A percentile compares a stretch with the other conserved stretches of the same genome.
Conservation (phyloP, 2,888 invertebrate species). For the Rhingia campestris region DNA sequence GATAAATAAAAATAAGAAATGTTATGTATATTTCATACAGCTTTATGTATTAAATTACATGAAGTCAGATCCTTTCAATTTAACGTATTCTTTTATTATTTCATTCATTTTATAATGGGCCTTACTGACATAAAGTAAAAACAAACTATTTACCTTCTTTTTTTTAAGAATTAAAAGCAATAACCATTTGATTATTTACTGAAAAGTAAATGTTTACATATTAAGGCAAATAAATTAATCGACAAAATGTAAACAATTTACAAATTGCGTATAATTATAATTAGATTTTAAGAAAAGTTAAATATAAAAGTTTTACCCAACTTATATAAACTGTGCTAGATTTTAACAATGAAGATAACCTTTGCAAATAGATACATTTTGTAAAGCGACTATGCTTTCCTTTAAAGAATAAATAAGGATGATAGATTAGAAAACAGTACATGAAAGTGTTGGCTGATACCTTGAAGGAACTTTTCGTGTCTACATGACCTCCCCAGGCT, state of each 20-base stretch:
- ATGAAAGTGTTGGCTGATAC: constrained; percentile 70
- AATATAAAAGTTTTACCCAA: constrained; percentile 63
- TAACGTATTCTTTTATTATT: constrained; percentile 34
- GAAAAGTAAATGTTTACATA: constrained; percentile 64
- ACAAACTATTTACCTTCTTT: constrained; percentile 60
- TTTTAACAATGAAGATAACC: constrained; percentile 52
- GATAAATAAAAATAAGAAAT: constrained; percentile 68
- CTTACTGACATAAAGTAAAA: constrained; percentile 63
- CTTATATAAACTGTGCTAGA: constrained; percentile 54
- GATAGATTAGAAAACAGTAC: constrained; percentile 52
- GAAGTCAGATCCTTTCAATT: constrained; percentile 29
- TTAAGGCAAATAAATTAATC: constrained; percentile 65
- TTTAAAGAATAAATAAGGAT: constrained; percentile 50
- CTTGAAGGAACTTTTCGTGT: constrained; percentile 70
- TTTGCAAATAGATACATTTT: constrained; percentile 60
- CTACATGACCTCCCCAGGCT: constrained; percentile 54
- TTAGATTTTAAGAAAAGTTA: constrained; percentile 60
- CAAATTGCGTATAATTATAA: constrained; percentile 59
- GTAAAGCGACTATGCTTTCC: constrained; percentile 62
- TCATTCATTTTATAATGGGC: constrained; percentile 64
- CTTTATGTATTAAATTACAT: constrained; percentile 62
- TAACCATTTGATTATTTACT: constrained; percentile 63
- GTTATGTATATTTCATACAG: constrained; percentile 61
- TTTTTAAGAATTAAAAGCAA: constrained; percentile 69
- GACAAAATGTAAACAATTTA: constrained; percentile 63